These are phyloP conservation scores for Lasioglossum vierecki DNA, from an alignment of 2,888 invertebrate genomes.

Conservation along the genomic window DNA sequence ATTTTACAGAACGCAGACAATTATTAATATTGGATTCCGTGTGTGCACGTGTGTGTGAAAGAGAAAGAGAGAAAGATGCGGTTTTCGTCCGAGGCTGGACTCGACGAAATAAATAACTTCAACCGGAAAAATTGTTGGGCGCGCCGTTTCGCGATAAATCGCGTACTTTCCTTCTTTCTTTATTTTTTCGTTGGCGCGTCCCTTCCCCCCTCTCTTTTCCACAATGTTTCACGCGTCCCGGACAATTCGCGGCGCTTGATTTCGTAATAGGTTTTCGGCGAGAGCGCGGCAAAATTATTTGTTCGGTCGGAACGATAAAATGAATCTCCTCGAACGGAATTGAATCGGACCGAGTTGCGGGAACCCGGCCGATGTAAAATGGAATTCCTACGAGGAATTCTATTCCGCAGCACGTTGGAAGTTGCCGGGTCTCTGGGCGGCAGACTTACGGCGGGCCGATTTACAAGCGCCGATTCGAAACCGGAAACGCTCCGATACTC, in stretches of 20 bases:
- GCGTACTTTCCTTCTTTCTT: constrained; percentile 2
- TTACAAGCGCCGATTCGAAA: constrained; percentile 37
- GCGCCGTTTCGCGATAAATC: constrained; percentile 2
- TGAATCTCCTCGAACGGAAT: constrained; percentile 48
- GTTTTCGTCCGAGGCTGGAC: neutral
- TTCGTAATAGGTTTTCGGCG: constrained; percentile 29
- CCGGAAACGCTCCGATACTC: constrained; percentile 31
- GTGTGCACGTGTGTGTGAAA: neutral
- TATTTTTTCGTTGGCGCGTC: neutral
- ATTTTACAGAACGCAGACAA: constrained; percentile 14
- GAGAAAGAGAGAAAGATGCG: neutral
- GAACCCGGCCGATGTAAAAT: constrained; percentile 38
- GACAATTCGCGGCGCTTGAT: constrained; percentile 34
- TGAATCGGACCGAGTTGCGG: constrained; percentile 15
- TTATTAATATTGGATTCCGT: constrained; percentile 8
- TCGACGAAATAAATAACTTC: constrained; percentile 5
- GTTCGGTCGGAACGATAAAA: constrained; percentile 32
- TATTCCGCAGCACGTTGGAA: constrained; percentile 22
- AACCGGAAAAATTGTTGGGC: constrained; percentile 10
- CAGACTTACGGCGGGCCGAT: constrained; percentile 33
- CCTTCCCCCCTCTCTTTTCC: neutral
- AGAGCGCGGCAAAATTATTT: constrained; percentile 43
- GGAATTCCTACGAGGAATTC: constrained; percentile 53
- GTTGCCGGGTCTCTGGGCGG: constrained; percentile 22
- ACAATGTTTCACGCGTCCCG: neutral